Conservation (phyloP, 2,113 vertebrate genomes). For the human (Homo sapiens) region DNA sequence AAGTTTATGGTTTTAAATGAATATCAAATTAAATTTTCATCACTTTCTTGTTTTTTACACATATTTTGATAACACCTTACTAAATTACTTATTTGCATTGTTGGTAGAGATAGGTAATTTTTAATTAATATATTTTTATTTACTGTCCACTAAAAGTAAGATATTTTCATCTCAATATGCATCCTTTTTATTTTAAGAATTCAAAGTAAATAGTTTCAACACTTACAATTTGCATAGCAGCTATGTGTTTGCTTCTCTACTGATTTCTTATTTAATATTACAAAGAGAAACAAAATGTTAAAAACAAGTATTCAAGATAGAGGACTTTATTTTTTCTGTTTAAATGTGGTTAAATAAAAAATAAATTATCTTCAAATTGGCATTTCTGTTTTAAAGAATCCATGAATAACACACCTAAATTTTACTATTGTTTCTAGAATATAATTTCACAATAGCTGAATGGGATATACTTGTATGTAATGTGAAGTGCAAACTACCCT, state of each 20-base stretch:
- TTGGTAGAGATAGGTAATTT: neutral
- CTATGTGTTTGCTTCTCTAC: neutral
- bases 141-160: neutral
- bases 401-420: neutral
- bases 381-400: neutral
- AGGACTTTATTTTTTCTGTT: neutral
- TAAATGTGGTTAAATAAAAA: neutral
- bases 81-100: neutral
- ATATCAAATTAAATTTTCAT: neutral
- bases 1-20: neutral
- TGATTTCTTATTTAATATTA: neutral
- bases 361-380: neutral
- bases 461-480: neutral
- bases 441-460: neutral
- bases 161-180: neutral
- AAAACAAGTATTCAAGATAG: neutral
- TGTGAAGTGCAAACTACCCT: neutral
- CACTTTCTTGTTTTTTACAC: neutral
- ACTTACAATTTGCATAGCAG: neutral
- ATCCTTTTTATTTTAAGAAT: neutral
- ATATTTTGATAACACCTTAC: neutral
- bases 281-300: neutral
- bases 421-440: neutral
- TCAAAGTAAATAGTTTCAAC: neutral
- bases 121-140: neutral